Evolutionary conservation across 2,113 vertebrate species (phyloP), one percentile per base, ranked within the genome.

Genomic region (Enhydra lutris): DNA sequence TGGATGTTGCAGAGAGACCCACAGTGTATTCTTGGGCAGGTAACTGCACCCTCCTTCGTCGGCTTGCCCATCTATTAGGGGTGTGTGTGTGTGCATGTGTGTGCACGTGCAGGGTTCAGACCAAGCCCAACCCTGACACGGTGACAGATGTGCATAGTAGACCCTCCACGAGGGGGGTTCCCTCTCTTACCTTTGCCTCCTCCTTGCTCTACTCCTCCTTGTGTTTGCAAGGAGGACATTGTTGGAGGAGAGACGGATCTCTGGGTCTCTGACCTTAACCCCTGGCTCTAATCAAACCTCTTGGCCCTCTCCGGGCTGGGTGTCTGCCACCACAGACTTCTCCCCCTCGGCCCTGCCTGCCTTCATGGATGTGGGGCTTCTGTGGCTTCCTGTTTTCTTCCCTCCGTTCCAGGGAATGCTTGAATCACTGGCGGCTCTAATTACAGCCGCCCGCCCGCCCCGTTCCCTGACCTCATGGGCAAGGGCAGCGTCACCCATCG

Each of bases 341-440:
- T 50, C 8, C 1, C 9, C 18, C 29, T 39, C 7, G 17, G 92
- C 79, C 50, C 55, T 17, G 18, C 55, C 24, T n/a, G 80, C 31
- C 52, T 50, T 23, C 34, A 61, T 0, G 0, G 12, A 20, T 15
- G 18, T 45, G 59, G 69, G 65, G 82, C 18, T 83, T 50, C 63
- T 42, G 69, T 6, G n/a, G 45, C 74, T 92, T 94, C 92, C 95
- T 95, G 91, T 52, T 11, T 39, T 18, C 73, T 45, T 34, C 61
- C 34, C 65, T 92, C 92, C 83, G 59, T 6, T 87, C 84, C 21
- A 55, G 87, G 88, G 91, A 95, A 59, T 81, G 52, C 87, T 65
- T 96, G 89, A 90, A 82, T 97, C 89, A 90, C 67, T 18, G 39
- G 81, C 6, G 0, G 67, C 82, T 89, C 61, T 97, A 95, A 97